Percentiles rank a stretch among this genome's conserved stretches.
These are phyloP conservation scores for Euplagia quadripunctaria DNA, from an alignment of 2,888 invertebrate species.

Conservation along the genomic window DNA sequence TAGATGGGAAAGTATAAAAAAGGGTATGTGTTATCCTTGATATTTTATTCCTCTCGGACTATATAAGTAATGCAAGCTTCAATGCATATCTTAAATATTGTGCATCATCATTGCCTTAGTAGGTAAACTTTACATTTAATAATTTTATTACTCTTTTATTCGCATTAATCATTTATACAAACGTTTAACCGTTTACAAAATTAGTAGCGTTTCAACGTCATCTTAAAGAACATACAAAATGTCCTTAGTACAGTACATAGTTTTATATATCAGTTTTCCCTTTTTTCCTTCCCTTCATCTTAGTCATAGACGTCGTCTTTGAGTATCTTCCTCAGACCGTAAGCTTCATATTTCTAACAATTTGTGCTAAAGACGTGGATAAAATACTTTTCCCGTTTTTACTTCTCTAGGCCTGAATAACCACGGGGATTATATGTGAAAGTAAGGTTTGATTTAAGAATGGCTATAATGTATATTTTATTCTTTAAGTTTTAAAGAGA, in stretches of 20 bases:
- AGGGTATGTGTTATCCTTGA: neutral
- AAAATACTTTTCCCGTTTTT: constrained; percentile 7
- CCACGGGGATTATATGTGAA: constrained; percentile 9
- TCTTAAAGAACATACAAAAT: neutral
- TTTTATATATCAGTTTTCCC: neutral
- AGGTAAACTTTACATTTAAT: neutral
- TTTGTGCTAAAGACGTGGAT: neutral
- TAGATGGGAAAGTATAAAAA: neutral
- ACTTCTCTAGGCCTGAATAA: constrained; percentile 3
- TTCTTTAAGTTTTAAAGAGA: neutral
- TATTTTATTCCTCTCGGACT: neutral
- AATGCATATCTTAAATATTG: neutral
- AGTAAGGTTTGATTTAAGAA: neutral
- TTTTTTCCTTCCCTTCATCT: neutral
- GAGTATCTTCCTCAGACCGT: neutral
- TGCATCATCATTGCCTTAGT: neutral
- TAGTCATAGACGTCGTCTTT: neutral
- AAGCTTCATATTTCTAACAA: constrained; percentile 11
- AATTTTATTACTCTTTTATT: neutral
- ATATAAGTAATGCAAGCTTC: neutral
- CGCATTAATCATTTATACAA: neutral
- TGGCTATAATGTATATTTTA: neutral
- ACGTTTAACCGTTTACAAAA: neutral
- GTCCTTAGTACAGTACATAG: neutral
- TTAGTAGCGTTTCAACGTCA: neutral